Conservation (phyloP, 2,113 vertebrate species). For the Lamprotornis superbus region DNA sequence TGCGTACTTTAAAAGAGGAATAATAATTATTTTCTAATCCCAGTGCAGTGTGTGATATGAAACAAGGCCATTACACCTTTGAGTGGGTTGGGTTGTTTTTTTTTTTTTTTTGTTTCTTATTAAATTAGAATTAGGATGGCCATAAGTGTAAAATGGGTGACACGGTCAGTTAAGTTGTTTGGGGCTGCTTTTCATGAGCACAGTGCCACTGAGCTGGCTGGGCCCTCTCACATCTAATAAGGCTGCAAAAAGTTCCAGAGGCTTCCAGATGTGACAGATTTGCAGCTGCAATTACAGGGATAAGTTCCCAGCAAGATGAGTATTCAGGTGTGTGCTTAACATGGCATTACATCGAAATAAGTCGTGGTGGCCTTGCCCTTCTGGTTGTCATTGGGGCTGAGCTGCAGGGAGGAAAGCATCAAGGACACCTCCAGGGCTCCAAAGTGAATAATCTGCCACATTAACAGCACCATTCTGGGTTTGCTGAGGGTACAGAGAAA, state of each 20-base stretch:
- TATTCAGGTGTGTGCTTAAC: neutral
- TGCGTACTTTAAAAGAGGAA: constrained; percentile 17
- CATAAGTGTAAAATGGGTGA: neutral
- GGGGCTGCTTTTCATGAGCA: neutral
- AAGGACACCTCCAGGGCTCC: constrained; percentile 27
- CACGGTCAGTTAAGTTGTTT: neutral
- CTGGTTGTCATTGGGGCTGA: constrained; percentile 1
- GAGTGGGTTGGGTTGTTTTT: neutral
- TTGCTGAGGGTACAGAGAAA: constrained; percentile 13
- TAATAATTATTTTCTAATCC: constrained; percentile 44
- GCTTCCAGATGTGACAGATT: neutral
- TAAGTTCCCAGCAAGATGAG: neutral
- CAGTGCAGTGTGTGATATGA: neutral
- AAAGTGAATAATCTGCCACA: constrained; percentile 15
- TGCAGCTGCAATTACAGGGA: neutral
- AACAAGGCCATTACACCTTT: neutral
- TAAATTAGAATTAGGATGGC: neutral
- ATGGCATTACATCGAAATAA: neutral
- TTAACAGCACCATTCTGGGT: neutral
- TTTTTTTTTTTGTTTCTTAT: neutral
- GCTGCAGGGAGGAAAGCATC: neutral
- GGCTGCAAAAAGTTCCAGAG: neutral
- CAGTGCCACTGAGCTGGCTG: neutral
- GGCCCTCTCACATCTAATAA: neutral
- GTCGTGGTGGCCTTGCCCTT: neutral